These are phyloP conservation scores for Enoplosus armatus DNA, from an alignment of 2,797 vertebrate genomes.

Conservation along the genomic window DNA sequence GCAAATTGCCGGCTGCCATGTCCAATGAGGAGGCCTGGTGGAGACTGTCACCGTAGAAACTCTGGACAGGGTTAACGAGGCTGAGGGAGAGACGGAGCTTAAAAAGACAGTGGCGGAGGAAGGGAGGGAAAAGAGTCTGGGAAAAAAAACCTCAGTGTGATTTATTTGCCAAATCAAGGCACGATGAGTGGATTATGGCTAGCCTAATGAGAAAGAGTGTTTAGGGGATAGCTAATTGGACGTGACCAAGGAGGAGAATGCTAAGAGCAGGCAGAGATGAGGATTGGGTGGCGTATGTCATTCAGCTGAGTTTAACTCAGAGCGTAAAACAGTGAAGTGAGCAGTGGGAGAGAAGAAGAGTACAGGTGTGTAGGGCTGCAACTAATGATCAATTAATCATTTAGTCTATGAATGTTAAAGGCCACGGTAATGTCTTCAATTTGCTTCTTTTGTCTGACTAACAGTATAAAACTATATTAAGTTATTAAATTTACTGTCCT, in stretches of 20 bases:
- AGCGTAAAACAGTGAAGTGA: conserved; percentile 33
- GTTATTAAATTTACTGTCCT: background rate
- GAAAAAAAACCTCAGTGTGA: conserved; percentile 78
- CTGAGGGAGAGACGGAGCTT: conserved; percentile 72
- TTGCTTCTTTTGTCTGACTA: background rate
- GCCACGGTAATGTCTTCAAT: too few species aligned
- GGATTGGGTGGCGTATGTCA: conserved; percentile 61
- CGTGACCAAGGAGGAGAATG: conserved; percentile 79
- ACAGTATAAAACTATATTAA: background rate
- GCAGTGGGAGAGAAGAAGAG: conserved; percentile 6
- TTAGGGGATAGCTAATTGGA: conserved; percentile 82
- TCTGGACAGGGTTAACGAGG: conserved; percentile 81
- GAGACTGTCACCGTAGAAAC: conserved; percentile 84
- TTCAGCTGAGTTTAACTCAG: conserved; percentile 53
- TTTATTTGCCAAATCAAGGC: conserved; percentile 79
- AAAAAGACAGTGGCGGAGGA: conserved; percentile 55
- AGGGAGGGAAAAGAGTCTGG: conserved; percentile 58
- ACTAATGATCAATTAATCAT: background rate
- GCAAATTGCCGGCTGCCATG: conserved; percentile 86
- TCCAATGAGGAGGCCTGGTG: conserved; percentile 81
- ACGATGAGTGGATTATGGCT: conserved; percentile 83
- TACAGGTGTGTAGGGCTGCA: conserved; percentile 10
- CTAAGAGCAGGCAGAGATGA: conserved; percentile 64
- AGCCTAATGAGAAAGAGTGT: conserved; percentile 82
- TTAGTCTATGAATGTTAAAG: background rate